Base-by-base conservation (phyloP, 2,113 vertebrate species). In the Panthera tigris region DNA sequence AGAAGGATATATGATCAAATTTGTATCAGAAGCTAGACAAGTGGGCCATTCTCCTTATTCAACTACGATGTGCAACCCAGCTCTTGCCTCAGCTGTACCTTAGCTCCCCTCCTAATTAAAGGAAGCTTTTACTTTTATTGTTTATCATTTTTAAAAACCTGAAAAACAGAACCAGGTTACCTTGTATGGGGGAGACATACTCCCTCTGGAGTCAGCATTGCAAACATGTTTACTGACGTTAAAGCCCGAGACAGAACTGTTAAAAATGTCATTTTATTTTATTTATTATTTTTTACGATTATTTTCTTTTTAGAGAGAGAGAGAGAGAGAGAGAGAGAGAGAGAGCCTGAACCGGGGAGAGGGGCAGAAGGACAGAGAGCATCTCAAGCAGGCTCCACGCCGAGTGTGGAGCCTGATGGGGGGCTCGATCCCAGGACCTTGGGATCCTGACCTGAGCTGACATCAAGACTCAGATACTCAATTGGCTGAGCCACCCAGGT, bases 241-340 rank as follows among this genome's bases (percentile, higher is more conserved):
- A 86, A 96, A 94, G 52, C 71, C 27, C 36, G 41, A 94, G 31
- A 92, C 31, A 66, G 55, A 89, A 48, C 7, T 78, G 48, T 5
- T 76, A 81, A 85, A 81, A 92, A 63, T 65, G 10, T 95, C 81
- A 78, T 91, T 95, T 76, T 50, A 95, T 61, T 61, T 23, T 61
- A 57, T 57, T 21, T 2, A 57, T 57, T 61, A 61, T 61, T 61
- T 61, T 57, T 57, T 7, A 45, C 21, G 7, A 57, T 55, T 55
- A 57, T 57, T 57, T 19, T 23, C 19, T 61, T 61, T 61, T 61
- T 57, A 57, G 55, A 61, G 19, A 57, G 55, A 57, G 55, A 57
- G 21, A 61, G 57, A 57, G 55, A 57, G 55, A 57, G 57, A 61
- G 57, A 57, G 55, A 57, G 21, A 61, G 57, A 57, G 55, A 57